Conservation (phyloP, 92 coral and sea anemone species). For the Palythoa caribaeorum region DNA sequence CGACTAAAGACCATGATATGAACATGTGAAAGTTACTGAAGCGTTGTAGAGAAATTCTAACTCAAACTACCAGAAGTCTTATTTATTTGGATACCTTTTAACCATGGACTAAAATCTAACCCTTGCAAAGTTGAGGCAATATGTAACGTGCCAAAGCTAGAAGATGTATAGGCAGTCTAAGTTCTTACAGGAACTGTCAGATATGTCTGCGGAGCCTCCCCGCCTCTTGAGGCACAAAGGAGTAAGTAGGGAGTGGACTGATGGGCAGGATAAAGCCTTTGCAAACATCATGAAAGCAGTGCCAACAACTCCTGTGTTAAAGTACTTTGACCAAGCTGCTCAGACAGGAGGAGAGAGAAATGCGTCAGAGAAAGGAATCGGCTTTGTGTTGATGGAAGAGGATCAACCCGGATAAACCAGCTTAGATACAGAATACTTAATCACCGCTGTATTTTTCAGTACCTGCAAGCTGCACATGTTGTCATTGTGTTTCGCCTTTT, state of each 20-base stretch:
- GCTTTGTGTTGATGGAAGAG: conserved; percentile 47
- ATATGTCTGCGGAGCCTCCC: conserved; percentile 61
- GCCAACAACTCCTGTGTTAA: conserved; percentile 65
- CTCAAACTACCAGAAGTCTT: conserved; percentile 53
- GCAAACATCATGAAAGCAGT: conserved; percentile 54
- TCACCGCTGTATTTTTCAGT: too few relatives aligned
- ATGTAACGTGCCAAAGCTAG: conserved; percentile 39
- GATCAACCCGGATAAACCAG: conserved; percentile 40
- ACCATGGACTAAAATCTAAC: conserved; percentile 40
- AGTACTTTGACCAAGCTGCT: conserved; percentile 36
- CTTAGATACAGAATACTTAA: too few relatives aligned
- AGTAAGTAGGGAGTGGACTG: conserved; percentile 44
- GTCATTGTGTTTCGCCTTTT: too few relatives aligned
- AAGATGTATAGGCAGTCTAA: conserved; percentile 64
- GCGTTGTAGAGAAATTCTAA: conserved; percentile 38
- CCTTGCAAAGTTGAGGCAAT: conserved; percentile 47
- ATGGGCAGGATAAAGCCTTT: conserved; percentile 53
- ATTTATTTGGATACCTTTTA: conserved; percentile 50
- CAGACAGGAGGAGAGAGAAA: conserved; percentile 62
- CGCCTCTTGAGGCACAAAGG: conserved; percentile 62
- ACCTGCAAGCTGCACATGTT: too few relatives aligned
- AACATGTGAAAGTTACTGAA: conserved; percentile 32
- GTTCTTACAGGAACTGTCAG: conserved; percentile 52
- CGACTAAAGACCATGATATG: conserved; percentile 41
- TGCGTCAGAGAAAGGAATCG: conserved; percentile 46